Percentiles rank a stretch among this genome's conserved stretches.
phyloP scores from a whole-genome alignment of 2,888 invertebrate genomes.

The Cyrtodaria siliqua region DNA sequence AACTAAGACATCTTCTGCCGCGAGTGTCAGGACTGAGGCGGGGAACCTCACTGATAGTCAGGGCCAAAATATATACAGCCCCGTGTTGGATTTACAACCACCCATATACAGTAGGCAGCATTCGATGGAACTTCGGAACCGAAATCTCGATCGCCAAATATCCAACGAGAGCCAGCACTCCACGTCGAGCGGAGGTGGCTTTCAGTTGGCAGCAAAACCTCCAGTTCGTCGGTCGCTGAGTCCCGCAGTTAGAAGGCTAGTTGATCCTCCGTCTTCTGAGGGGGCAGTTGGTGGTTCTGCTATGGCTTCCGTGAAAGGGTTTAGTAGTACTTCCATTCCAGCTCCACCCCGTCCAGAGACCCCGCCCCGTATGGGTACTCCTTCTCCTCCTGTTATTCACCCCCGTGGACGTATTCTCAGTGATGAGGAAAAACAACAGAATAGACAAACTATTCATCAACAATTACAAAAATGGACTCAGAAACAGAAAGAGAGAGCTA shows the following conservation, averaged over 20 bases:
- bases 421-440: slow-evolving; percentile 80
- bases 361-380: slow-evolving; percentile 58
- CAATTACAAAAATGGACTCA: slow-evolving; percentile 83
- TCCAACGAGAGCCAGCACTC: slow-evolving; percentile 54
- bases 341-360: slow-evolving; percentile 45
- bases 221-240: slow-evolving; percentile 50
- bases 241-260: slow-evolving; percentile 44
- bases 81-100: slow-evolving; percentile 55
- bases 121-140: slow-evolving; percentile 37
- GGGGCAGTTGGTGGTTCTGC: slow-evolving; percentile 47
- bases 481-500: slow-evolving; percentile 73
- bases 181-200: slow-evolving; percentile 13
- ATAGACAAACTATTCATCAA: slow-evolving; percentile 81
- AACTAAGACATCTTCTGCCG: not conserved
- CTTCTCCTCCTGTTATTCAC: slow-evolving; percentile 72
- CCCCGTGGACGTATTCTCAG: slow-evolving; percentile 74
- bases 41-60: slow-evolving; percentile 47
- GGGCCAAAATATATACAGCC: slow-evolving; percentile 60
- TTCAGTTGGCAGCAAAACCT: slow-evolving; percentile 28
- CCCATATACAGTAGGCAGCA: slow-evolving; percentile 57
- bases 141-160: slow-evolving; percentile 49
- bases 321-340: slow-evolving; percentile 13
- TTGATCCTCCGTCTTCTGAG: slow-evolving; percentile 36
- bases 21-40: slow-evolving; percentile 11
- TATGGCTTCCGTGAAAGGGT: slow-evolving; percentile 28